These are phyloP conservation scores for Typhlichthys eigenmanni DNA, from an alignment of 2,797 vertebrate species.

Conservation along the genomic window DNA sequence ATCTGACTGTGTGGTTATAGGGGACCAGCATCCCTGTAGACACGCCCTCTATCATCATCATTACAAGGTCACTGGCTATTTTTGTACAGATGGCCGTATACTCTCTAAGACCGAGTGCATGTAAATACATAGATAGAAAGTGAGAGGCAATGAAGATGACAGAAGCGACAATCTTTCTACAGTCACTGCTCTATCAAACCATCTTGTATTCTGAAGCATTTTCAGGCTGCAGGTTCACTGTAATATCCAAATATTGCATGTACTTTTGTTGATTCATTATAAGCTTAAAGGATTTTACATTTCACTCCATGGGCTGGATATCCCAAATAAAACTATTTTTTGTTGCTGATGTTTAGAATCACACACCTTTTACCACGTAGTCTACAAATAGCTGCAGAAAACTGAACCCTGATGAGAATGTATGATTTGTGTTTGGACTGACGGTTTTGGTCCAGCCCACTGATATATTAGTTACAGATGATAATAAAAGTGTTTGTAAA, in stretches of 20 bases:
- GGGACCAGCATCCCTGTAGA: constrained; percentile 67
- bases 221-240: neutral
- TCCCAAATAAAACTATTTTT: no score
- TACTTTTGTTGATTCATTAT: neutral
- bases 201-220: neutral
- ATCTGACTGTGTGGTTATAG: constrained; percentile 57
- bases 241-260: neutral
- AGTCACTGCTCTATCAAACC: no score
- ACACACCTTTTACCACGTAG: neutral
- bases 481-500: neutral
- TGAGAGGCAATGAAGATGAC: neutral
- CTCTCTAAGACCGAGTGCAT: constrained; percentile 42
- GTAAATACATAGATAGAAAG: constrained; percentile 9
- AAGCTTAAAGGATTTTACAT: neutral
- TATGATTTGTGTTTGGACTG: no score
- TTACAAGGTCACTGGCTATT: constrained; percentile 68
- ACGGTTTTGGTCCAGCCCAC: neutral
- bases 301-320: no score
- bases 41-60: constrained; percentile 66
- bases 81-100: constrained; percentile 65
- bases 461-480: constrained; percentile 1
- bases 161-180: neutral
- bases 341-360: no score
- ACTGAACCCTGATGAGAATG: neutral
- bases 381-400: constrained; percentile 33